A percentile compares a stretch with the other conserved stretches of the same genome.
phyloP scores from a whole-genome alignment of 1,140 invertebrate species.

The Lysiphlebus fabarum region DNA sequence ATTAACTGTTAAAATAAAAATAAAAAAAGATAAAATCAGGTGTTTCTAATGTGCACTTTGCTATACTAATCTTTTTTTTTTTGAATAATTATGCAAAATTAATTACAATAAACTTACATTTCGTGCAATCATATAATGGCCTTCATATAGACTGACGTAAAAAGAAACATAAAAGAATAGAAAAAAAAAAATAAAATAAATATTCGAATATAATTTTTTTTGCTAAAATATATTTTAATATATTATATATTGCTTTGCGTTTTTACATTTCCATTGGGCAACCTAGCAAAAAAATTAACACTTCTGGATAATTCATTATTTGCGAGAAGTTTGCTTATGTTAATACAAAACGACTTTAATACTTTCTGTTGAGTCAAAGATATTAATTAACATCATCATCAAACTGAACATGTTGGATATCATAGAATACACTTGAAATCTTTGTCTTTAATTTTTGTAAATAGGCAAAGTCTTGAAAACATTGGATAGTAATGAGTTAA shows the following conservation, averaged over 20 bases:
- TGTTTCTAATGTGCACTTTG: conserved; percentile 23
- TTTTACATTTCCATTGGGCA: conserved; percentile 8
- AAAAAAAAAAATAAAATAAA: conserved; percentile 6
- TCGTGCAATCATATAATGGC: conserved; percentile 9
- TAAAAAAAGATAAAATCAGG: conserved; percentile 29
- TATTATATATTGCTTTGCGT: no score
- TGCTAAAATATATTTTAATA: neutral
- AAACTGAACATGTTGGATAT: conserved; percentile 23
- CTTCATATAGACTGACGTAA: neutral
- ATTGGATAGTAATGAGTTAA: no score
- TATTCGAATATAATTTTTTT: no score
- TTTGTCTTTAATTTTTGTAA: no score
- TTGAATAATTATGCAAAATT: conserved; percentile 17
- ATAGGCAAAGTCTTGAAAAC: no score
- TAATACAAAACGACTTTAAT: conserved; percentile 33
- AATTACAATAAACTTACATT: conserved; percentile 15
- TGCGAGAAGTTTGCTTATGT: conserved; percentile 41
- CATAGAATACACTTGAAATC: neutral
- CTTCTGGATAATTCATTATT: conserved; percentile 35
- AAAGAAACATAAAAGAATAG: conserved; percentile 7
- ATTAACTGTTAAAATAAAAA: conserved; percentile 19
- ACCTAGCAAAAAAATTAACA: conserved; percentile 43
- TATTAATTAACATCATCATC: conserved; percentile 50
- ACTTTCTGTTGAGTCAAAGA: conserved; percentile 40
- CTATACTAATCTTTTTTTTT: conserved; percentile 7